These are phyloP conservation scores for Lithophane semibrunnea DNA, from an alignment of 2,888 invertebrate genomes.

Conservation along the genomic window DNA sequence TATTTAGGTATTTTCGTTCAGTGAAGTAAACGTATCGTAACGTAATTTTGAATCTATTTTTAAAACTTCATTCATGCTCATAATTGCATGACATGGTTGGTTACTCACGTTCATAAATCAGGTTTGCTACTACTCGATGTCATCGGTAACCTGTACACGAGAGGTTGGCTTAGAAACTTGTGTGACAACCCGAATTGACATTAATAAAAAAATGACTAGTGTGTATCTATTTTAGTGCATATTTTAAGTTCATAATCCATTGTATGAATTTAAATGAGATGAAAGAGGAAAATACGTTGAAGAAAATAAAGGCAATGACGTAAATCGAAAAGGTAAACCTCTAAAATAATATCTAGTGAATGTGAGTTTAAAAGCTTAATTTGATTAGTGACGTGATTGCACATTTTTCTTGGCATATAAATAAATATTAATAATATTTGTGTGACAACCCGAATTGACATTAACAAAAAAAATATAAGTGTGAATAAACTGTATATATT, in stretches of 20 bases:
- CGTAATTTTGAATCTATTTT: background rate
- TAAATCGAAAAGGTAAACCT: slow-evolving; percentile 4
- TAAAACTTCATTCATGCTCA: background rate
- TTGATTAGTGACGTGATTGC: slow-evolving; percentile 20
- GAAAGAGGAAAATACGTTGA: slow-evolving; percentile 11
- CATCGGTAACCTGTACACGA: background rate
- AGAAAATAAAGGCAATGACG: slow-evolving; percentile 18
- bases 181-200: background rate
- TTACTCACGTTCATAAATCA: background rate
- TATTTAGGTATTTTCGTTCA: background rate
- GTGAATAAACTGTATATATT: too few relatives aligned
- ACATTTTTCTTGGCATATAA: background rate
- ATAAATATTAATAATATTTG: too few relatives aligned
- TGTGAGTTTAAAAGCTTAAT: slow-evolving; percentile 7
- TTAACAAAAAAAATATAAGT: too few relatives aligned
- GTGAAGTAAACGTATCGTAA: too few relatives aligned
- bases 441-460: too few relatives aligned
- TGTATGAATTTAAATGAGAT: background rate
- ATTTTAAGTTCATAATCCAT: slow-evolving; percentile 1
- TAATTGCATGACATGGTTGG: background rate
- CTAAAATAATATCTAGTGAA: background rate
- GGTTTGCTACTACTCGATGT: background rate
- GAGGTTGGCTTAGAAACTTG: background rate
- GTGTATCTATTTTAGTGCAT: background rate
- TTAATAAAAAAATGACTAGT: background rate